Percentiles rank a stretch among this genome's conserved stretches.
These are phyloP conservation scores for Aeoliscus strigatus DNA, from an alignment of 2,797 vertebrate genomes.

Conservation along the genomic window DNA sequence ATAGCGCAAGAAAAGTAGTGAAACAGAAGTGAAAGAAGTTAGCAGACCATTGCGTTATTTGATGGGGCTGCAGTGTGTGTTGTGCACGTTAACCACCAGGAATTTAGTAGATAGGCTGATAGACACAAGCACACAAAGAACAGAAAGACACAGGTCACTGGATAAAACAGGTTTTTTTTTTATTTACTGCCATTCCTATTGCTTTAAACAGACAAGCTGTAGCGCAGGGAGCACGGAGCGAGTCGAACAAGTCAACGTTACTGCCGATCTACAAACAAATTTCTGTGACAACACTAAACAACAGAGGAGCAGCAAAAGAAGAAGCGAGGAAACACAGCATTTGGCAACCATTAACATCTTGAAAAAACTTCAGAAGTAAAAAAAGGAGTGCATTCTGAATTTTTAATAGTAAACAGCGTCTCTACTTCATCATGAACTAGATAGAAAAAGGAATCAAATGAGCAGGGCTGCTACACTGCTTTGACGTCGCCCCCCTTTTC, in stretches of 20 bases:
- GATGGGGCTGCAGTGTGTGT: too few species aligned
- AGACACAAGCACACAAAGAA: slow-evolving; percentile 21
- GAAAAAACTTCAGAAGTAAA: slow-evolving; percentile 72
- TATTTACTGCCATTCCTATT: slow-evolving; percentile 76
- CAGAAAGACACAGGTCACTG: slow-evolving; percentile 34
- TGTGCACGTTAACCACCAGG: too few species aligned
- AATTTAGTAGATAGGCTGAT: too few species aligned
- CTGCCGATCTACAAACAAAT: slow-evolving; percentile 68
- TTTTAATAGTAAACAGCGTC: slow-evolving; percentile 68
- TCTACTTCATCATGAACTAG: slow-evolving; percentile 72
- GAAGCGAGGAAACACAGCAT: slow-evolving; percentile 70
- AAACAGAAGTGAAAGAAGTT: too few species aligned
- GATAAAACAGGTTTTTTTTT: slow-evolving; percentile 70
- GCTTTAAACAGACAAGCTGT: slow-evolving; percentile 76
- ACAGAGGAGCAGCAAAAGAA: slow-evolving; percentile 63
- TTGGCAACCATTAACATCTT: slow-evolving; percentile 77
- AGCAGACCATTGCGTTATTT: too few species aligned
- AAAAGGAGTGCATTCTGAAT: slow-evolving; percentile 70
- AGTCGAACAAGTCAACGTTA: slow-evolving; percentile 66
- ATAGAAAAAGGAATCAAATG: slow-evolving; percentile 61
- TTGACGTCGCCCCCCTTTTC: slow-evolving; percentile 61
- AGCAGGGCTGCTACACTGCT: slow-evolving; percentile 63
- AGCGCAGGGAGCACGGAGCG: slow-evolving; percentile 68
- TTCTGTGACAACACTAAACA: slow-evolving; percentile 68
- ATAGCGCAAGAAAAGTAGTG: too few species aligned